These are phyloP conservation scores for Perodicticus potto DNA, from an alignment of 2,797 vertebrate species.

Conservation along the genomic window DNA sequence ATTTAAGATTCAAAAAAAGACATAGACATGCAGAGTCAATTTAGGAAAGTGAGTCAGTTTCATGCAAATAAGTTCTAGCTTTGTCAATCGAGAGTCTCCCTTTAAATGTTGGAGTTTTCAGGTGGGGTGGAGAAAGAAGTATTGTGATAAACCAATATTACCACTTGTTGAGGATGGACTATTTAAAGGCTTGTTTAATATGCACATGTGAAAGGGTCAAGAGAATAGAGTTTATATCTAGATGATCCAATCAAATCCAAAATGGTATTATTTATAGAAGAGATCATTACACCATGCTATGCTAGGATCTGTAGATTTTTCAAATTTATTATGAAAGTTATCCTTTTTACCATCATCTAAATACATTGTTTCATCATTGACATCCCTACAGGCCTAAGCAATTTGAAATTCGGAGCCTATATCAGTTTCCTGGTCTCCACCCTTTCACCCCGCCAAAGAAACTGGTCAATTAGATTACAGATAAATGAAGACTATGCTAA, in stretches of 20 bases:
- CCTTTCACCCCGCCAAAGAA: not conserved
- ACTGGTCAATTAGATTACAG: not conserved
- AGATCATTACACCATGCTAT: slow-evolving; percentile 1
- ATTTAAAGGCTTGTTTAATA: slow-evolving; percentile 10
- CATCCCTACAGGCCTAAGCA: not conserved
- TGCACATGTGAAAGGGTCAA: slow-evolving; percentile 18
- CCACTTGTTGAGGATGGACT: not conserved
- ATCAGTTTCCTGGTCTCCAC: not conserved
- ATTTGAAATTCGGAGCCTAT: not conserved
- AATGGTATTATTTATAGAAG: slow-evolving; percentile 53
- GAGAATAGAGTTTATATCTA: slow-evolving; percentile 1
- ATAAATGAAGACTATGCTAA: slow-evolving; percentile 27
- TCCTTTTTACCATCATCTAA: slow-evolving; percentile 13
- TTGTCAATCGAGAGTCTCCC: slow-evolving; percentile 1
- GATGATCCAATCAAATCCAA: slow-evolving; percentile 35
- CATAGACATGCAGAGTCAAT: slow-evolving; percentile 33
- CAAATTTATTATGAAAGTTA: slow-evolving; percentile 47
- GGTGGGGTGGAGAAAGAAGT: not conserved
- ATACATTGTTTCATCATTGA: not conserved
- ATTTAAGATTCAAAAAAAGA: slow-evolving; percentile 60
- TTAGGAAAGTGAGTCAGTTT: slow-evolving; percentile 70
- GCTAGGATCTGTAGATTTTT: slow-evolving; percentile 30
- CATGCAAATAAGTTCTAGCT: slow-evolving; percentile 22
- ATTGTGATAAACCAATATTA: slow-evolving; percentile 35
- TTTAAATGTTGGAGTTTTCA: slow-evolving; percentile 28